Evolutionary conservation across 2,113 vertebrate genomes (phyloP).

Genomic region (Gnathonemus longibarbis): DNA sequence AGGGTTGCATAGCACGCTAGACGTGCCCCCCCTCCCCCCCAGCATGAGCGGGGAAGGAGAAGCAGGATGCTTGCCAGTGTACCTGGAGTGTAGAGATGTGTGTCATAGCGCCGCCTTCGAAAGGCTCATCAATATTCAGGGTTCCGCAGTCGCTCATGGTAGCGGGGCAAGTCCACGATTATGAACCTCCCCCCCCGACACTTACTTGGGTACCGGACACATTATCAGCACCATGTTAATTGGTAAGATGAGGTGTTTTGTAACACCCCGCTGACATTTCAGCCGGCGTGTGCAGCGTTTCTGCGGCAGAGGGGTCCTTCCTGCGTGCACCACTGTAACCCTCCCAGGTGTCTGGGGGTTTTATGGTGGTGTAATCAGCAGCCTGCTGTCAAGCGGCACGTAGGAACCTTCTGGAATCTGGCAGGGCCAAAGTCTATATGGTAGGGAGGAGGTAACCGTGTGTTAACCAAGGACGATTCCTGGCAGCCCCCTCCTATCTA

Average conservation of each 20-base stretch:
- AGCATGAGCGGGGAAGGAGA: slow-evolving; percentile 36
- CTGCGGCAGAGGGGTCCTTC: too few relatives aligned
- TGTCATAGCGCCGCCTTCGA: slow-evolving; percentile 25
- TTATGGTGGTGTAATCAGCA: neutral
- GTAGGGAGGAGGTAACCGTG: slow-evolving; percentile 36
- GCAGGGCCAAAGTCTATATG: neutral
- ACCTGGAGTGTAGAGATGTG: slow-evolving; percentile 50
- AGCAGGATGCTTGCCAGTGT: slow-evolving; percentile 40
- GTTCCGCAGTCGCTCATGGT: slow-evolving; percentile 27
- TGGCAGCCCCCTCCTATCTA: slow-evolving; percentile 44
- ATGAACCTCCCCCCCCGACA: slow-evolving; percentile 22
- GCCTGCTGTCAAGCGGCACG: neutral
- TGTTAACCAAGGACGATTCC: slow-evolving; percentile 60
- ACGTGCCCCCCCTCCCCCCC: slow-evolving; percentile 25
- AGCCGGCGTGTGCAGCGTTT: neutral
- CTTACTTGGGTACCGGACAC: neutral
- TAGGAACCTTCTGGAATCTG: neutral
- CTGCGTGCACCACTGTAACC: neutral
- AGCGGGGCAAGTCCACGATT: slow-evolving; percentile 30
- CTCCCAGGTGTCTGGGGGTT: neutral
- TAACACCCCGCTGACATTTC: neutral
- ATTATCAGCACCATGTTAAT: neutral
- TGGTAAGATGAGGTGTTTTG: neutral
- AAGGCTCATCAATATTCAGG: slow-evolving; percentile 32
- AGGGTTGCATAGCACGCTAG: slow-evolving; percentile 19